phyloP scores from a whole-genome alignment of 2,888 invertebrate species.

The Cerceris ruficornis region DNA sequence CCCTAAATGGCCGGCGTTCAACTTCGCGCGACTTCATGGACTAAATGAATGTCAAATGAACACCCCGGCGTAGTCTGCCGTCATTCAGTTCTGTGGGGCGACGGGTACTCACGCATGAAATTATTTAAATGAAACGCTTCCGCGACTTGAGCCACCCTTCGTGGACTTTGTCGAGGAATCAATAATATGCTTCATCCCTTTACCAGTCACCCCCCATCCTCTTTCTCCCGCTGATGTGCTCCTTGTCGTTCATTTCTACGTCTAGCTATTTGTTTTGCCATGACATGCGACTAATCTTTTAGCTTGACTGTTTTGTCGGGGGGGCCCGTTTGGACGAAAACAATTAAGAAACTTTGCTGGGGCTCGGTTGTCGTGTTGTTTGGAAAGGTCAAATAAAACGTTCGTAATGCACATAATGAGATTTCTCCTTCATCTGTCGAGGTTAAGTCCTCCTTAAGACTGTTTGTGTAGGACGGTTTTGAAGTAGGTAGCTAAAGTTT shows the following conservation, averaged over 20 bases:
- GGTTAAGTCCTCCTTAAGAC: no score
- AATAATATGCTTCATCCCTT: conserved; percentile 51
- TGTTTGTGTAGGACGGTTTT: no score
- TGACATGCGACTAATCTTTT: neutral
- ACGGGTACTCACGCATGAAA: conserved; percentile 68
- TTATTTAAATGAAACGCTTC: conserved; percentile 70
- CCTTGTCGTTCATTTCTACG: conserved; percentile 27
- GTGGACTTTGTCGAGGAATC: conserved; percentile 58
- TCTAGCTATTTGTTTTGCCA: conserved; percentile 4
- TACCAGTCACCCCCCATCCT: neutral
- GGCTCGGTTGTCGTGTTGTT: no score
- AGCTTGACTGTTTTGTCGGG: neutral
- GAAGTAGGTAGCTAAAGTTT: no score
- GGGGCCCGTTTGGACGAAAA: neutral
- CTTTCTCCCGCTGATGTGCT: conserved; percentile 1
- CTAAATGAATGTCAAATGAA: conserved; percentile 71
- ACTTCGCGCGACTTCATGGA: conserved; percentile 54
- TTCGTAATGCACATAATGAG: no score
- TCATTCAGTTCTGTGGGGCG: conserved; percentile 49
- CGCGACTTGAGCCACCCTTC: conserved; percentile 54
- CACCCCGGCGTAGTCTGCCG: conserved; percentile 34
- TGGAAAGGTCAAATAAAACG: no score
- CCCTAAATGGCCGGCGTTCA: conserved; percentile 62
- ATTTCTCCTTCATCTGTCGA: no score
- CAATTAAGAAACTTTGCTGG: neutral